Percentiles rank a stretch among this genome's conserved stretches.
These are phyloP conservation scores for Chiridota heheva DNA, from an alignment of 35 echinoderm and acorn worm genomes.

Conservation along the genomic window DNA sequence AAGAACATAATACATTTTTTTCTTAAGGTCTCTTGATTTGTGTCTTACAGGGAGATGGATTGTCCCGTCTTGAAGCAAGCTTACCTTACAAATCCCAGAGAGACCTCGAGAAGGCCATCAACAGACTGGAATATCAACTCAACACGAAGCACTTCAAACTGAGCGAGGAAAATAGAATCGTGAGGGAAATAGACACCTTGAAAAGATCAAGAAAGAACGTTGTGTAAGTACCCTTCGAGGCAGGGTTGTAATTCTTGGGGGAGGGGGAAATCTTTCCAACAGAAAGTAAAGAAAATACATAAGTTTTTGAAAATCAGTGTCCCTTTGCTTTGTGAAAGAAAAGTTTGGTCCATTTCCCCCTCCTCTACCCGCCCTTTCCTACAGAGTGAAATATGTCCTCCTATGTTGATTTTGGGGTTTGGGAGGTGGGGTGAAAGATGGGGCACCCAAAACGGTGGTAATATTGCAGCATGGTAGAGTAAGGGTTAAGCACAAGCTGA, in stretches of 20 bases:
- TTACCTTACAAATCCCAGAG: constrained; percentile 48
- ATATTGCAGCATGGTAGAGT: no score
- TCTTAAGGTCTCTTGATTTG: no score
- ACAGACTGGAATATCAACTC: constrained; percentile 66
- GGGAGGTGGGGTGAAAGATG: no score
- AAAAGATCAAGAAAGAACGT: constrained; percentile 68
- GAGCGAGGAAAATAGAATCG: constrained; percentile 67
- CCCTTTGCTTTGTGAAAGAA: not conserved
- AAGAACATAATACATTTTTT: no score
- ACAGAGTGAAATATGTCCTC: no score
- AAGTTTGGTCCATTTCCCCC: no score
- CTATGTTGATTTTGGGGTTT: no score
- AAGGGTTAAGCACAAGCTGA: no score
- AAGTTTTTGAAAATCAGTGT: not conserved
- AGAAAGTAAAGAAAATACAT: not conserved
- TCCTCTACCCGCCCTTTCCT: no score
- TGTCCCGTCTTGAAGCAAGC: constrained; percentile 68
- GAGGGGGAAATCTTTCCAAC: no score
- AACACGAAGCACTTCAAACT: constrained; percentile 56
- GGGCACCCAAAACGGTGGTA: no score
- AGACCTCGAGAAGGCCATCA: constrained; percentile 58
- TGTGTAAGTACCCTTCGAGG: constrained; percentile 40
- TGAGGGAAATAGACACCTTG: constrained; percentile 64
- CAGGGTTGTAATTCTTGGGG: not conserved
- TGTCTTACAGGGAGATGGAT: constrained; percentile 52